phyloP scores from a whole-genome alignment of 37 sponge, comb jelly and placozoan species.

The Mnemiopsis leidyi region DNA sequence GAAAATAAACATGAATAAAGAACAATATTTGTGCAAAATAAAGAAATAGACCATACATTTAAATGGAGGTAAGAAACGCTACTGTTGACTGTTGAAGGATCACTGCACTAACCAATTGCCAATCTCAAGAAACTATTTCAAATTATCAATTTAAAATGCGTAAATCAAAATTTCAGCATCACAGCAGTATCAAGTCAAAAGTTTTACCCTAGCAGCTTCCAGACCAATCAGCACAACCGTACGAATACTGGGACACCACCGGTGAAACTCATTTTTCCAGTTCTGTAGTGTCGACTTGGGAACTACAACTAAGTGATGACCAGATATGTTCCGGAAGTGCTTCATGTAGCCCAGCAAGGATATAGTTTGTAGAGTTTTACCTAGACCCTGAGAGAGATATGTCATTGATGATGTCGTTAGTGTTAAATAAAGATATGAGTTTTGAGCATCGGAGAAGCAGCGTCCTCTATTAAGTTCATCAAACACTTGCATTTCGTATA shows the following conservation, averaged over 20 bases:
- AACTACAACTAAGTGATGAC: constrained; percentile 92
- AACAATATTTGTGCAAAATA: too few relatives aligned
- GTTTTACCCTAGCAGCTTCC: constrained; percentile 81
- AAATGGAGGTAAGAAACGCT: too few relatives aligned
- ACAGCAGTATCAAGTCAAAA: neutral
- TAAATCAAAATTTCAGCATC: too few relatives aligned
- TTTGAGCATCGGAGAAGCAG: too few relatives aligned
- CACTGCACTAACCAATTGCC: too few relatives aligned
- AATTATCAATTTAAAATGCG: too few relatives aligned
- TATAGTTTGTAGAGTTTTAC: constrained; percentile 98
- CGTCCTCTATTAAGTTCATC: neutral
- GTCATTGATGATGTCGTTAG: too few relatives aligned
- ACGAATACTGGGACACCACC: constrained; percentile 92
- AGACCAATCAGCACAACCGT: constrained; percentile 83
- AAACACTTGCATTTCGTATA: neutral
- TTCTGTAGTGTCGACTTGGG: constrained; percentile 97
- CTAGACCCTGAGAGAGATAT: constrained; percentile 83
- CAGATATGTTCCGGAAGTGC: constrained; percentile 74
- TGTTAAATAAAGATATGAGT: too few relatives aligned
- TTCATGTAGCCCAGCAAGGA: constrained; percentile 92
- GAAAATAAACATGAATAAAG: too few relatives aligned
- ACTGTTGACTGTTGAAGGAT: too few relatives aligned
- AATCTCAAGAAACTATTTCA: too few relatives aligned
- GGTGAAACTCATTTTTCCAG: constrained; percentile 92
- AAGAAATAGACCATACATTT: too few relatives aligned